Percentiles rank a stretch among this genome's conserved stretches.
Evolutionary conservation across 1,140 invertebrate genomes (phyloP).

Genomic region (Lordiphosa stackelbergi): DNA sequence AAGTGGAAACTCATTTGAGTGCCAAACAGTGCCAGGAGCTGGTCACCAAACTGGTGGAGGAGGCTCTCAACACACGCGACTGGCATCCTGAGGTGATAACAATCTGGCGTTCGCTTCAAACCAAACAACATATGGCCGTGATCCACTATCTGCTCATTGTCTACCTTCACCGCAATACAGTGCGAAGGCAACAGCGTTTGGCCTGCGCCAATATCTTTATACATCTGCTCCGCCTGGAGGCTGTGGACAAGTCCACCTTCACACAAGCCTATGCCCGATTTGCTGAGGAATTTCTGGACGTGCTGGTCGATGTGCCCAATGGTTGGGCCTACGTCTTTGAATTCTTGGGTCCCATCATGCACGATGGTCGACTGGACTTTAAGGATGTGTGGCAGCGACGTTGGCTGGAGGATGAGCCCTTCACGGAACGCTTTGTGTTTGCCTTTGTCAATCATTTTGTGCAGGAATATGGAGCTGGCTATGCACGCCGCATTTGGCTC

Average conservation of each 20-base stretch:
- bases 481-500: slow-evolving; percentile 63
- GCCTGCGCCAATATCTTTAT: slow-evolving; percentile 53
- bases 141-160: slow-evolving; percentile 52
- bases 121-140: slow-evolving; percentile 38
- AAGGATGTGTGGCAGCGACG: slow-evolving; percentile 62
- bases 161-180: slow-evolving; percentile 49
- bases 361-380: slow-evolving; percentile 41
- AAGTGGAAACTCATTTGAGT: slow-evolving; percentile 12
- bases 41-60: slow-evolving; percentile 53
- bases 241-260: slow-evolving; percentile 47
- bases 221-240: slow-evolving; percentile 45
- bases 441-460: slow-evolving; percentile 65
- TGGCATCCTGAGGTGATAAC: slow-evolving; percentile 50
- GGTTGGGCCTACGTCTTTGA: slow-evolving; percentile 70
- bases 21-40: slow-evolving; percentile 47
- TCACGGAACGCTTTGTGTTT: slow-evolving; percentile 55
- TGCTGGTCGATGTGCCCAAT: slow-evolving; percentile 67
- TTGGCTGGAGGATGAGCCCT: slow-evolving; percentile 43
- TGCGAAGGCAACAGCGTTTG: slow-evolving; percentile 47
- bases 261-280: slow-evolving; percentile 47
- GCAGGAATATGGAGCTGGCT: slow-evolving; percentile 63
- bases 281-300: slow-evolving; percentile 51
- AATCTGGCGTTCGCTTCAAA: slow-evolving; percentile 41
- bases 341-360: slow-evolving; percentile 64
- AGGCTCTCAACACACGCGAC: slow-evolving; percentile 38